Evolutionary conservation across 2,888 invertebrate species (phyloP), one percentile per base, ranked within the genome.

Genomic region (Ephialtes manifestator): DNA sequence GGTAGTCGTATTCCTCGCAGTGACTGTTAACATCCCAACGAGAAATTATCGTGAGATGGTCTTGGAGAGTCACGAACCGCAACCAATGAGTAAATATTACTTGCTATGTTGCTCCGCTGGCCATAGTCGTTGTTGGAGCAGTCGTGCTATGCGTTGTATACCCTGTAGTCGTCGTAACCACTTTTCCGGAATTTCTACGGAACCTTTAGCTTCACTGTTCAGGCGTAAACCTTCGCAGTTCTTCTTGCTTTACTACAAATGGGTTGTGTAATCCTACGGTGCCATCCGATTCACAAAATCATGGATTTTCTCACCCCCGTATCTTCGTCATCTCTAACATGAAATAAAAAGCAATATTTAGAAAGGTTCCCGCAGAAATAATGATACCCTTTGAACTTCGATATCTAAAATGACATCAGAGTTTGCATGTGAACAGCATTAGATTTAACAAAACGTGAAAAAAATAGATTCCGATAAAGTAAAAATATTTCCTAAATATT

Each of bases 1-100:
- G 31, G 18, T 81, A 83, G 68, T 77, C 84, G 80, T 86, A 77
- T 81, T 83, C 83, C 86, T 77, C 81, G 79, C 55, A 79, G 70
- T 80, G 70, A 85, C 81, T 84, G 87, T 90, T 91, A 90, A 88
- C 91, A 89, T 92, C 90, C 90, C 83, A 90, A 91, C 89, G 89
- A 88, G 88, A 90, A 92, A 92, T 92, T 91, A 91, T 92, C 90
- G 89, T 88, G 85, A 87, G 51, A 18, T 20, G 55, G 71, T 24
- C 67, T 72, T 35, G 28, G 13, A 51, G 39, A 77, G 60, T 82
- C 65, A 71, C 48, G 58, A 72, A 31, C 71, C 60, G 8, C 74
- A 39, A 72, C 46, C 13, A 70, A 63, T 51, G 65, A 65, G 75
- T 35, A 24, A 39, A 65, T 24, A 31, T 48, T 48, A 68, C 51